A percentile compares a stretch with the other conserved stretches of the same genome.
Conservation (phyloP, 2,113 vertebrate genomes). For the Misgurnus mizolepis region DNA sequence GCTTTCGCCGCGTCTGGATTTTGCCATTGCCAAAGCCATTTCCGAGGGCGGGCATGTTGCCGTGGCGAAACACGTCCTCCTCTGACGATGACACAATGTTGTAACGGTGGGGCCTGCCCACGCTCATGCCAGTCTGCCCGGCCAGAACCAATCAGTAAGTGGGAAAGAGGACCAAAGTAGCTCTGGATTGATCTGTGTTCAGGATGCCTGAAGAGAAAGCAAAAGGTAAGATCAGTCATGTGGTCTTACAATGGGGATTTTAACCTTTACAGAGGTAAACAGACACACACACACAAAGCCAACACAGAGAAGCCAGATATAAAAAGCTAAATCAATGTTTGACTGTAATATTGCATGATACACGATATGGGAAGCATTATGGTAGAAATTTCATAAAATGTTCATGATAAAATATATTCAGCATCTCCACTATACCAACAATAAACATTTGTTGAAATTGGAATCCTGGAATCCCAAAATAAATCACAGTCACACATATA, state of each 20-base stretch:
- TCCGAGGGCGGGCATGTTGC: conserved; percentile 87
- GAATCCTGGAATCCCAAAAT: too few relatives aligned
- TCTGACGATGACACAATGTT: conserved; percentile 88
- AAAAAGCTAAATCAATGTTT: too few relatives aligned
- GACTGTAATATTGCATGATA: too few relatives aligned
- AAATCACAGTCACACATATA: background rate
- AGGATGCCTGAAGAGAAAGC: conserved; percentile 38
- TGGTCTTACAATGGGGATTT: background rate
- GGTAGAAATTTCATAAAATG: too few relatives aligned
- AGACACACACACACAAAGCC: too few relatives aligned
- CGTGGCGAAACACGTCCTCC: conserved; percentile 82
- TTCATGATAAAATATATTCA: too few relatives aligned
- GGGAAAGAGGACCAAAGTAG: conserved; percentile 43
- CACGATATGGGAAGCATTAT: too few relatives aligned
- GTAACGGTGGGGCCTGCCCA: conserved; percentile 84
- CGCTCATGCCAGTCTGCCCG: conserved; percentile 78
- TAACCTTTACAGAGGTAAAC: too few relatives aligned
- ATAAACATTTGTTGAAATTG: too few relatives aligned
- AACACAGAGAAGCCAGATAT: too few relatives aligned
- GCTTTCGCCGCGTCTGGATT: conserved; percentile 88
- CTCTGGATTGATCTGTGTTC: conserved; percentile 35
- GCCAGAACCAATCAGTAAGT: conserved; percentile 25
- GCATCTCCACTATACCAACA: too few relatives aligned
- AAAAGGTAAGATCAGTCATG: conserved; percentile 34
- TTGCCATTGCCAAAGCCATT: conserved; percentile 94